These are phyloP conservation scores for Oreortyx pictus DNA, from an alignment of 2,797 vertebrate species.

Conservation along the genomic window DNA sequence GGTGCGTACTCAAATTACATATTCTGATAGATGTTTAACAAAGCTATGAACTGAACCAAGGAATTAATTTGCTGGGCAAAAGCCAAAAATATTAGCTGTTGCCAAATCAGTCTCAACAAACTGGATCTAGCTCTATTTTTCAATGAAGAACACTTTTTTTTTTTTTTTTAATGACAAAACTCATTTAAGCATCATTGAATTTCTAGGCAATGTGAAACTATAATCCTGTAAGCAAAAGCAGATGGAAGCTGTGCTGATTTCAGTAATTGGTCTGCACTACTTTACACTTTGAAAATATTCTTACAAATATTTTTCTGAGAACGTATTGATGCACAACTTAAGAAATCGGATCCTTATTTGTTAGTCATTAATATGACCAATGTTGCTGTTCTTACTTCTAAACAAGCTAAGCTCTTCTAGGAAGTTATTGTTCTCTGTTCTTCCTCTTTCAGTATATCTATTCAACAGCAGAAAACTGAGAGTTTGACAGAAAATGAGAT, in stretches of 20 bases:
- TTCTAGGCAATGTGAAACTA: neutral
- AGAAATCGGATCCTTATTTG: neutral
- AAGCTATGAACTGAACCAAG: neutral
- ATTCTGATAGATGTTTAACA: neutral
- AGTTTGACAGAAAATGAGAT: neutral
- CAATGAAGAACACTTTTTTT: neutral
- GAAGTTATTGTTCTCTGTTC: neutral
- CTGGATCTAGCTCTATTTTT: neutral
- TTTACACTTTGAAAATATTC: neutral
- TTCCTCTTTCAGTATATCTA: neutral
- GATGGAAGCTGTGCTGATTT: neutral
- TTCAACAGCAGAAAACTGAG: neutral
- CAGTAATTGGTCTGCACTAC: neutral
- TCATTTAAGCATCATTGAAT: neutral
- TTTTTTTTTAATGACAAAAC: neutral
- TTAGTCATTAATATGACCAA: neutral
- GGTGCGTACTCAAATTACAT: neutral
- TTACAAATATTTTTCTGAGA: neutral
- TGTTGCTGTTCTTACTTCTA: neutral
- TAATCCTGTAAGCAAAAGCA: neutral
- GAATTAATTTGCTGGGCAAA: neutral
- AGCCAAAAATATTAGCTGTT: neutral
- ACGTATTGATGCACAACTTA: neutral
- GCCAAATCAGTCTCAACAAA: neutral
- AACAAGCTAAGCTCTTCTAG: neutral